These are phyloP conservation scores for Rhopalosiphum padi DNA, from an alignment of 1,140 invertebrate species.

Conservation along the genomic window DNA sequence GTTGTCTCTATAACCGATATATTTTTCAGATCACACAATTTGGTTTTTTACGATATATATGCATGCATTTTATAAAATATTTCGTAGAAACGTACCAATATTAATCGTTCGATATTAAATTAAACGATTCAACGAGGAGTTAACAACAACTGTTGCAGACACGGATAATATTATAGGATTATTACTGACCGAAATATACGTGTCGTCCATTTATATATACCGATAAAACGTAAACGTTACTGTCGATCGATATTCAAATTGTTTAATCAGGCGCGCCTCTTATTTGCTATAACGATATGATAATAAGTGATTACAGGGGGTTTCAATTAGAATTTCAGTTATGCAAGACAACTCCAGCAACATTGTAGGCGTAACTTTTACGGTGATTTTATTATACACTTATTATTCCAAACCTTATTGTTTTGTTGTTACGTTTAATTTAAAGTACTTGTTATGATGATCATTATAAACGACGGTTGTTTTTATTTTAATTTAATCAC, in stretches of 20 bases:
- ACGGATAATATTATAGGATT: not conserved
- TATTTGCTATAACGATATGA: not conserved
- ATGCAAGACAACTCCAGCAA: not conserved
- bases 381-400: not conserved
- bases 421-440: not conserved
- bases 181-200: not conserved
- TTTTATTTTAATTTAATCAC: not conserved
- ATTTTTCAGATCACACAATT: too few relatives aligned
- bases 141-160: too few relatives aligned
- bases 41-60: too few relatives aligned
- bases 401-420: not conserved
- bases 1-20: too few relatives aligned
- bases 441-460: not conserved
- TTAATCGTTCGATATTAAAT: not conserved
- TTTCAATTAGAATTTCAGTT: not conserved
- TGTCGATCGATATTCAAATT: not conserved
- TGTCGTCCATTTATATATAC: not conserved
- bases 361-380: not conserved
- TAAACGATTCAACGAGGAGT: not conserved
- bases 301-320: not conserved
- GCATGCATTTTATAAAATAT: not conserved
- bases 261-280: not conserved
- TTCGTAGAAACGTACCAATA: not conserved
- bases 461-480: not conserved
- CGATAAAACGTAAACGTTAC: not conserved